Evolutionary conservation across 2,888 invertebrate species (phyloP).

Genomic region (Neoscelio sp.): DNA sequence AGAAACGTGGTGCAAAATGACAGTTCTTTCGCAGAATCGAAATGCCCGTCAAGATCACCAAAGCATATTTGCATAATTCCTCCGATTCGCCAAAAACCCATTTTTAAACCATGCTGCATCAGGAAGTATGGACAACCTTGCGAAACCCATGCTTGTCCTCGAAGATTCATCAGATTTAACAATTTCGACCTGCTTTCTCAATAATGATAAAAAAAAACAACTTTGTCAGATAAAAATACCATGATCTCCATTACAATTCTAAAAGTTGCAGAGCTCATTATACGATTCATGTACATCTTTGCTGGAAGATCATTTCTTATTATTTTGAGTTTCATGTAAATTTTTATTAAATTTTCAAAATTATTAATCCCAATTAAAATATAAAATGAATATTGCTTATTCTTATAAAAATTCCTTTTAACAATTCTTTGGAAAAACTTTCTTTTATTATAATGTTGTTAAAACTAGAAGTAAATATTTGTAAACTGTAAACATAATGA

Average conservation of each 20-base stretch:
- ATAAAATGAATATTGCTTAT: too few species aligned
- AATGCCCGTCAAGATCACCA: constrained; percentile 67
- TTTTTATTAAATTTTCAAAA: too few species aligned
- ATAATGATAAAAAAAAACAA: constrained; percentile 61
- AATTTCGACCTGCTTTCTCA: constrained; percentile 72
- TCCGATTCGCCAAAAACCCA: constrained; percentile 71
- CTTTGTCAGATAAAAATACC: too few species aligned
- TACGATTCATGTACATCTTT: constrained; percentile 5
- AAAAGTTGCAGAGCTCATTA: constrained; percentile 5
- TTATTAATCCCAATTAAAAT: too few species aligned
- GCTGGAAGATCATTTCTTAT: constrained; percentile 2
- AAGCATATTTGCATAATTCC: constrained; percentile 71
- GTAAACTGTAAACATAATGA: too few species aligned
- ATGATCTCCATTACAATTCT: constrained; percentile 13
- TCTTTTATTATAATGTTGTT: too few species aligned
- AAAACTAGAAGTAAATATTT: too few species aligned
- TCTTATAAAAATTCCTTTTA: too few species aligned
- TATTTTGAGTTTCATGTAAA: constrained; percentile 11
- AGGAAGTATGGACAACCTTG: constrained; percentile 75
- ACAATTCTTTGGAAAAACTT: too few species aligned
- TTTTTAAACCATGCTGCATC: constrained; percentile 76
- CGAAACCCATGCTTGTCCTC: constrained; percentile 69
- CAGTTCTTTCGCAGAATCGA: constrained; percentile 2
- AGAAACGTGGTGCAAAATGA: constrained; percentile 25
- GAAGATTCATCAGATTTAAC: constrained; percentile 67